phyloP scores from a whole-genome alignment of 2,113 vertebrate species.

The Hymenochirus boettgeri region DNA sequence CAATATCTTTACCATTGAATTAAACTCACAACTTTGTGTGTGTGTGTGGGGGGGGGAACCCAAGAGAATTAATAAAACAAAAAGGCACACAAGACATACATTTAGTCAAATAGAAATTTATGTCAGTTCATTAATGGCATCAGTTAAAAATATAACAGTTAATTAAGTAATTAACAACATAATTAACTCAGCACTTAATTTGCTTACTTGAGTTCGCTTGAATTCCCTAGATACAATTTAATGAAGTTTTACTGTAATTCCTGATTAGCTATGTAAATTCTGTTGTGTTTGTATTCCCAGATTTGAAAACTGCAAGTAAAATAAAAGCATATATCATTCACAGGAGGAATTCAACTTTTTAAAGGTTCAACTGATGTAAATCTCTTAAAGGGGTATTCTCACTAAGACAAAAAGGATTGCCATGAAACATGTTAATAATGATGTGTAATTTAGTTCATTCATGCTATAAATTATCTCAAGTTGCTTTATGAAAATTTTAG shows the following conservation, averaged over 20 bases:
- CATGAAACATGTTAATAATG: no score
- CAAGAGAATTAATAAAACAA: slow-evolving; percentile 64
- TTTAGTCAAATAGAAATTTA: slow-evolving; percentile 62
- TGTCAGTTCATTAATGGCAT: slow-evolving; percentile 70
- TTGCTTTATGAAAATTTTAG: no score
- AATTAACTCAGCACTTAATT: slow-evolving; percentile 79
- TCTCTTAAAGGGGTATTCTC: no score
- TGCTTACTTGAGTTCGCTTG: slow-evolving; percentile 71
- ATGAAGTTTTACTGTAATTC: slow-evolving; percentile 67
- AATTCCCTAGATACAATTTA: slow-evolving; percentile 69
- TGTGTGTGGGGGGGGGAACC: slow-evolving; percentile 62
- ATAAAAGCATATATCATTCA: slow-evolving; percentile 53
- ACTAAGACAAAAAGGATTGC: no score
- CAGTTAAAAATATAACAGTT: slow-evolving; percentile 70
- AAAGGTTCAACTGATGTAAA: no score
- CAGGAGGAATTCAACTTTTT: slow-evolving; percentile 22
- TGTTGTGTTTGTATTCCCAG: slow-evolving; percentile 52
- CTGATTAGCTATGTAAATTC: slow-evolving; percentile 62
- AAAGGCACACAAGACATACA: slow-evolving; percentile 56
- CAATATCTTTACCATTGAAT: slow-evolving; percentile 29
- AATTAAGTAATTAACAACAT: slow-evolving; percentile 82
- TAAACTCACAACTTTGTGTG: slow-evolving; percentile 56
- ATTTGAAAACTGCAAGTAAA: slow-evolving; percentile 57
- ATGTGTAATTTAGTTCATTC: no score
- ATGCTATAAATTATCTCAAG: no score